Evolutionary conservation across 2,797 vertebrate genomes (phyloP), one percentile per base, ranked within the genome.

Genomic region (Peromyscus aztecus): DNA sequence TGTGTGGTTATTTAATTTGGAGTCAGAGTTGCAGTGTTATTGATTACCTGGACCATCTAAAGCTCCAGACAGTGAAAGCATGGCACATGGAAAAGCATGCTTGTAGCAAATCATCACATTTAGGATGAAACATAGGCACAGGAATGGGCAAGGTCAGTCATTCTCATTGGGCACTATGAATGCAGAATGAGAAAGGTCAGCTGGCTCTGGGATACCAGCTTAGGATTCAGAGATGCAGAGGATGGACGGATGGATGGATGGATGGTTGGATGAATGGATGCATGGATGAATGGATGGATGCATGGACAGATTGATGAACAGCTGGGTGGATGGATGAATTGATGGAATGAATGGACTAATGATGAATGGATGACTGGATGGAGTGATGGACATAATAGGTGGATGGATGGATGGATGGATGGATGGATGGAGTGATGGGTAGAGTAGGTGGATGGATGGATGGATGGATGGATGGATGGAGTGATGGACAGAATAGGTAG

Each of bases 1-100:
- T 19, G 71, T 82, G 65, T 71, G 37, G 86, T 96, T 95, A 96
- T 97, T 97, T 95, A 98, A 97, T 98, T 93, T 97, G 95, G 78
- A 94, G 90, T 61, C 92, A 94, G 95, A 63, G 57, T 49, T 24
- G 78, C 93, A 96, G 65, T 27, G 17, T 83, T 94, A 96, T 96
- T 31, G 89, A 97, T 98, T 94, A 90, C 93, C 94, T 88, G 80
- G 67, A 82, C 76, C 16, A 3, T 89, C 84, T 93, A 69, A 77
- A 89, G 94, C 94, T 89, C 77, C 46, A 84, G 90, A 94, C 43
- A 23, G 82, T 34, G 49, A 95, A 78, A 63, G 55, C 21, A 87
- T 92, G 87, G 82, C 78, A 49, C 29, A 17, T 2, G 78, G 82
- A 96, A 89, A 81, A 90, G 78, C 57, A 67, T 49, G 80, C 91